phyloP scores from a whole-genome alignment of 2,797 vertebrate genomes.

The Esox lucius region DNA sequence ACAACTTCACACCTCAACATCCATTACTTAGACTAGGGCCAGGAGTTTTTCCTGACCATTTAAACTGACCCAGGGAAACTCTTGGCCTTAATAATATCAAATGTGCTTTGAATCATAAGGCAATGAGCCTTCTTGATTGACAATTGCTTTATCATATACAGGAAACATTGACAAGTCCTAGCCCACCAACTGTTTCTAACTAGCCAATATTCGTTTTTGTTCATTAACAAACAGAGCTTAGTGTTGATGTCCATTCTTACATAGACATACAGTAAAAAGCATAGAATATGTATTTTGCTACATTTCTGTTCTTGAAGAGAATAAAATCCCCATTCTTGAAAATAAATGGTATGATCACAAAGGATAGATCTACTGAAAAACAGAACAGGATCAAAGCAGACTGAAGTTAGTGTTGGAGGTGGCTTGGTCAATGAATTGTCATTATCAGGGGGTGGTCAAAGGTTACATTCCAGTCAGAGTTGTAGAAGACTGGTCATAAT shows the following conservation, averaged over 20 bases:
- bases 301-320: slow-evolving; percentile 1
- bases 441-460: slow-evolving; percentile 42
- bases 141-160: slow-evolving; percentile 2
- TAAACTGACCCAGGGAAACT: not conserved
- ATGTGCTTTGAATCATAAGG: slow-evolving; percentile 20
- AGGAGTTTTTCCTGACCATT: not conserved
- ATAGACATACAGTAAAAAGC: not conserved
- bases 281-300: not conserved
- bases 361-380: slow-evolving; percentile 19
- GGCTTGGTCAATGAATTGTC: slow-evolving; percentile 27
- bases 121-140: not conserved
- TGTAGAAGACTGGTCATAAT: slow-evolving; percentile 54
- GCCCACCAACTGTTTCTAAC: not conserved
- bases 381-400: slow-evolving; percentile 3
- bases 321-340: not conserved
- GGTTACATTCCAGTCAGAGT: slow-evolving; percentile 51
- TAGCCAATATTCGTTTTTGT: not conserved
- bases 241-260: slow-evolving; percentile 10
- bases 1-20: slow-evolving; percentile 1
- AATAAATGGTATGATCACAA: not conserved
- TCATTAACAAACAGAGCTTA: slow-evolving; percentile 2
- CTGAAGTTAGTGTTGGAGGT: slow-evolving; percentile 46
- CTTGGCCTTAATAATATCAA: not conserved
- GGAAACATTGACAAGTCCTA: not conserved
- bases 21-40: not conserved